Percentiles rank a stretch among this genome's conserved stretches.
Evolutionary conservation across 2,888 invertebrate species (phyloP).

Genomic region (Cyaniris semiargus): DNA sequence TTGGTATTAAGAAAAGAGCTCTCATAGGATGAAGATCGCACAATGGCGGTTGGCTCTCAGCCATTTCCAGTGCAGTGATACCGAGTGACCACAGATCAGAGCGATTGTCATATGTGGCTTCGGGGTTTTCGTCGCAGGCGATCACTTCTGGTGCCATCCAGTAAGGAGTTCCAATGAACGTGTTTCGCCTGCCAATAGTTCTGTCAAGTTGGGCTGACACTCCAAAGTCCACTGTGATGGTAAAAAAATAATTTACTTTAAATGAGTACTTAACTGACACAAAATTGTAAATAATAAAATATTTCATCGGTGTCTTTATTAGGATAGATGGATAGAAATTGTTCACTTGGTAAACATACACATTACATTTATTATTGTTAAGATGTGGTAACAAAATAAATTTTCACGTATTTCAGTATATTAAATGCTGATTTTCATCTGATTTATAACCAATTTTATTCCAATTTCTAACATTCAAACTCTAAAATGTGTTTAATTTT

Average conservation of each 20-base stretch:
- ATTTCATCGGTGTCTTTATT: too few species aligned
- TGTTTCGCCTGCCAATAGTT: conserved; percentile 99
- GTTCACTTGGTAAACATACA: not conserved
- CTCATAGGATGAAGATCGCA: conserved; percentile 99
- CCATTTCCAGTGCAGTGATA: conserved; percentile 99
- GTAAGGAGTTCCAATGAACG: conserved; percentile 98
- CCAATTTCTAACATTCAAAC: not conserved
- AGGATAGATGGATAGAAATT: not conserved
- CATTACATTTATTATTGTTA: not conserved
- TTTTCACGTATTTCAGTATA: too few species aligned
- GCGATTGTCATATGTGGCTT: conserved; percentile 99
- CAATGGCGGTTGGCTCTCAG: conserved; percentile 98
- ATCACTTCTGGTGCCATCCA: conserved; percentile 99
- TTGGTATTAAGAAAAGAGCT: conserved; percentile 98
- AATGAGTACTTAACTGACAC: not conserved
- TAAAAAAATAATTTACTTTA: not conserved
- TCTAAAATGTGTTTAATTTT: too few species aligned
- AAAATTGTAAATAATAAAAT: not conserved
- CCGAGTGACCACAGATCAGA: conserved; percentile 95
- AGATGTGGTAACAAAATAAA: not conserved
- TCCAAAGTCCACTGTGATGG: conserved; percentile 94
- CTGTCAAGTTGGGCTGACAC: conserved; percentile 99
- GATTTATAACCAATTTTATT: not conserved
- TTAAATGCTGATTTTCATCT: not conserved
- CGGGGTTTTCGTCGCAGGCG: conserved; percentile 99